Evolutionary conservation across 2,113 vertebrate species (phyloP).

Genomic region (Azemiops feae): DNA sequence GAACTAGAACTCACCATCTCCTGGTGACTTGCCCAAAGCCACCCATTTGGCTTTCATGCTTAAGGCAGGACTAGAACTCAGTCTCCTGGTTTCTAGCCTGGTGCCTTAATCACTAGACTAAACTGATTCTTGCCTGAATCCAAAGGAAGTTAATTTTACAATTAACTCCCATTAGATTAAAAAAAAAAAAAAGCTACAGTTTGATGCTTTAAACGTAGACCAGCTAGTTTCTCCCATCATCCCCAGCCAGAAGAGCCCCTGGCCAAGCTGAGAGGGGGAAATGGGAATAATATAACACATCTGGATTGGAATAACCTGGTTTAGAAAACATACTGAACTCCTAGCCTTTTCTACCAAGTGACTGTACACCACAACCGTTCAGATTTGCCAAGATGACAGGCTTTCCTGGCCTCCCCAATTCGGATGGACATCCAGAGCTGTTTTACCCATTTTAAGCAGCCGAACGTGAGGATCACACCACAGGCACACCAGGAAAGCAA

Average conservation of each 20-base stretch:
- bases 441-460: slow-evolving; percentile 43
- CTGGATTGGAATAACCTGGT: neutral
- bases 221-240: neutral
- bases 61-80: neutral
- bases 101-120: neutral
- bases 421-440: neutral
- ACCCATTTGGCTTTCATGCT: too few species aligned
- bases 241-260: neutral
- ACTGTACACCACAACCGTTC: neutral
- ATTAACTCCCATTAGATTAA: neutral
- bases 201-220: too few species aligned
- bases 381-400: neutral
- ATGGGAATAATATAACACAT: neutral
- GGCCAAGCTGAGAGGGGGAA: neutral
- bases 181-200: neutral
- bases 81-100: neutral
- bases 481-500: slow-evolving; percentile 49
- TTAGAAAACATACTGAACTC: neutral
- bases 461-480: slow-evolving; percentile 56
- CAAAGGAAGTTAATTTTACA: neutral
- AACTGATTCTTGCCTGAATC: neutral
- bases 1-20: too few species aligned
- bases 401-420: neutral
- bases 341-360: neutral
- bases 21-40: too few species aligned